Percentiles rank a stretch among this genome's conserved stretches.
Conservation (phyloP, 1,140 invertebrate species). For the Berghia stephanieae region DNA sequence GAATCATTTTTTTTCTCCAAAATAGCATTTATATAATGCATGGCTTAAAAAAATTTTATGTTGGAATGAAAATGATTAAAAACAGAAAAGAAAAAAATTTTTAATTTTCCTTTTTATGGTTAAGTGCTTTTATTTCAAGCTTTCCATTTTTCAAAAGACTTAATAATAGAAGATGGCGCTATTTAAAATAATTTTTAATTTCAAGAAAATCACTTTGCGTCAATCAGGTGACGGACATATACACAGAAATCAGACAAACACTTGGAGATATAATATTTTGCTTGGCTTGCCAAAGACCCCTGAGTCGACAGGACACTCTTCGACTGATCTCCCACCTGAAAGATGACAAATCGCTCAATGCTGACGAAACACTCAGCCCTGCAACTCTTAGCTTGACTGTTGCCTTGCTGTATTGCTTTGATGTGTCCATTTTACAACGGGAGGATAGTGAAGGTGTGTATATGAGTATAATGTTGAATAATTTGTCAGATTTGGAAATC, state of each 20-base stretch:
- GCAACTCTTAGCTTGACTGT: slow-evolving; percentile 82
- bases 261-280: slow-evolving; percentile 87
- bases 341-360: slow-evolving; percentile 48
- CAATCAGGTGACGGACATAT: slow-evolving; percentile 79
- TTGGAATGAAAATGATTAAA: too few species aligned
- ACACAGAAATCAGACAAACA: slow-evolving; percentile 79
- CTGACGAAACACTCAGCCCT: slow-evolving; percentile 74
- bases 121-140: too few species aligned
- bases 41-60: too few species aligned
- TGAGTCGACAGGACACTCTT: slow-evolving; percentile 71
- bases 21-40: too few species aligned
- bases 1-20: too few species aligned
- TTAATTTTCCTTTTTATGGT: too few species aligned
- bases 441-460: slow-evolving; percentile 64
- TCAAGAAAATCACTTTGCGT: too few species aligned
- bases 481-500: background rate
- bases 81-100: too few species aligned
- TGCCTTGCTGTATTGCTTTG: slow-evolving; percentile 84
- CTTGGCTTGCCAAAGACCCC: slow-evolving; percentile 84
- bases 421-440: slow-evolving; percentile 78
- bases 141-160: too few species aligned
- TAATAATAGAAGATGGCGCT: too few species aligned
- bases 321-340: slow-evolving; percentile 68
- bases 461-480: background rate
- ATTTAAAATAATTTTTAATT: too few species aligned